Evolutionary conservation across 2,888 invertebrate species (phyloP).

Genomic region (Ormia ochracea): DNA sequence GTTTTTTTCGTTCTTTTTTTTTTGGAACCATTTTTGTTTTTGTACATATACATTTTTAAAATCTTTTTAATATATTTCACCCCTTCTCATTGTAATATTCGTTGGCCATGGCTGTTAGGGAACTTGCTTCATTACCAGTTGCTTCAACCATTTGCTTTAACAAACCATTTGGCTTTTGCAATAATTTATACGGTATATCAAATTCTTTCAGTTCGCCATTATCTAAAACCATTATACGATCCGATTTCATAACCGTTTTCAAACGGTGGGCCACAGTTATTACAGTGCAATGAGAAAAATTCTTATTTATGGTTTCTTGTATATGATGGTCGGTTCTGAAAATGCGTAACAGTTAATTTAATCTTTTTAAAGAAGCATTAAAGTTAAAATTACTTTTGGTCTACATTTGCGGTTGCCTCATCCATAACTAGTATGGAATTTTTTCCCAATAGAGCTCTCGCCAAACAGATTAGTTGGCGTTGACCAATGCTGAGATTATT

Average conservation of each 20-base stretch:
- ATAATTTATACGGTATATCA: constrained; percentile 82
- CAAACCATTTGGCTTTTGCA: constrained; percentile 80
- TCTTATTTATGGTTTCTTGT: constrained; percentile 87
- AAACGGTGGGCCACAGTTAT: constrained; percentile 94
- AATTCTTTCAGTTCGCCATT: constrained; percentile 86
- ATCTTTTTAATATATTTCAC: neutral
- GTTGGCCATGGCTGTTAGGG: constrained; percentile 78
- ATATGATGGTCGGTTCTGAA: constrained; percentile 86
- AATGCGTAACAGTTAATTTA: neutral
- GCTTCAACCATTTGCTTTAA: constrained; percentile 84
- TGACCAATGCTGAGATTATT: constrained; percentile 83
- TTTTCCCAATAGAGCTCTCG: constrained; percentile 81
- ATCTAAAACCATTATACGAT: constrained; percentile 91
- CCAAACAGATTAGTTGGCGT: constrained; percentile 83
- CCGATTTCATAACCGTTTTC: constrained; percentile 95
- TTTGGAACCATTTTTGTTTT: too few species aligned
- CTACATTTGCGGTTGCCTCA: constrained; percentile 85
- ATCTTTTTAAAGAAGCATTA: neutral
- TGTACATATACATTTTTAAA: too few species aligned
- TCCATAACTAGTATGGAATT: constrained; percentile 82
- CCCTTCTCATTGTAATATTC: constrained; percentile 69
- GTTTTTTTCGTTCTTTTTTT: too few species aligned
- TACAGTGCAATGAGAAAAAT: constrained; percentile 89
- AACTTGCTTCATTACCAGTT: constrained; percentile 78
- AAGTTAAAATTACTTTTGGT: constrained; percentile 78